These are phyloP conservation scores for Cassiopea xamachana DNA, from an alignment of 30 jellyfish, hydroid and myxozoan genomes.

Conservation along the genomic window DNA sequence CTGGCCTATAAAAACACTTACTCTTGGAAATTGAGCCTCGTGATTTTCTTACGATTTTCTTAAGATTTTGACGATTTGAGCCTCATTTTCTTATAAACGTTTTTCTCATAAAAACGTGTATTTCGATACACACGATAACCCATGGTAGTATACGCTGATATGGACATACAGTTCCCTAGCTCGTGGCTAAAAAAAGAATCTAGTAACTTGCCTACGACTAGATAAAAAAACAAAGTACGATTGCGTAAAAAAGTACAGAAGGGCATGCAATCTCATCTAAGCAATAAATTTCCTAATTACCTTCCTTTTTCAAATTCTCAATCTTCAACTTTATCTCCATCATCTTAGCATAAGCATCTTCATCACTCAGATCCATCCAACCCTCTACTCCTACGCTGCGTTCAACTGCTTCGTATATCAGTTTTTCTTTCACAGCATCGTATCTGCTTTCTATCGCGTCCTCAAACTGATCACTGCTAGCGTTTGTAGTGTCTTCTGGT, in stretches of 20 bases:
- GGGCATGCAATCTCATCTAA: not conserved
- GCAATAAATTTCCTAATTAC: constrained; percentile 7
- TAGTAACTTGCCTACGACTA: too few species aligned
- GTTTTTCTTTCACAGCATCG: constrained; percentile 86
- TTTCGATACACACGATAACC: too few species aligned
- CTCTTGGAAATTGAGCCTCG: too few species aligned
- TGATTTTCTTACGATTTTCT: too few species aligned
- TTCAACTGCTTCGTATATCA: constrained; percentile 86
- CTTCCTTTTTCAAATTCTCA: constrained; percentile 53
- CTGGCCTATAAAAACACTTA: too few species aligned
- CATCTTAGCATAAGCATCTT: constrained; percentile 73
- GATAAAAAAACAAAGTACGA: too few species aligned
- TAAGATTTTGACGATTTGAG: too few species aligned
- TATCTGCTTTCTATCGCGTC: constrained; percentile 79
- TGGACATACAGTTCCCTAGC: too few species aligned
- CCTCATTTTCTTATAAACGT: too few species aligned
- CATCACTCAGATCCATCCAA: constrained; percentile 75
- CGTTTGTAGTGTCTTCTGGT: constrained; percentile 58
- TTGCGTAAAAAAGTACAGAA: not conserved
- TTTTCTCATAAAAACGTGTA: too few species aligned
- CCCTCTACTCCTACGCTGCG: constrained; percentile 66
- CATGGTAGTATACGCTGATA: too few species aligned
- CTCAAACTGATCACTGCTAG: constrained; percentile 59
- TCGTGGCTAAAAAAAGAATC: too few species aligned
- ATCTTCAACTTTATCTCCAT: constrained; percentile 71